These are phyloP conservation scores for Rhagologus leucostigma DNA, from an alignment of 2,113 vertebrate species.

Conservation along the genomic window DNA sequence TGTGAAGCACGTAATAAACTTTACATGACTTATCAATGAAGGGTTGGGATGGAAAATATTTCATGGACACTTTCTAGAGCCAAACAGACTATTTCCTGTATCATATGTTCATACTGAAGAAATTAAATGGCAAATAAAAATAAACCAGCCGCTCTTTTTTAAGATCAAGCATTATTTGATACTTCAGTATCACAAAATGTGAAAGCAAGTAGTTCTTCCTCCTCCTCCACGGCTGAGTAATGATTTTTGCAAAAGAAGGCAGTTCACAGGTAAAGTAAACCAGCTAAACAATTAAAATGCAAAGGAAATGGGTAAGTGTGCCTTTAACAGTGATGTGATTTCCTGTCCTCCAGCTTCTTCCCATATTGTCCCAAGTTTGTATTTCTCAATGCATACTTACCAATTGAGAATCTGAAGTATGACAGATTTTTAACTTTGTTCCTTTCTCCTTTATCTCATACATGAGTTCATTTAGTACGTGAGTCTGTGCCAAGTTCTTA, in stretches of 20 bases:
- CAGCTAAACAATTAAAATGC: background rate
- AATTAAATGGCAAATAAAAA: background rate
- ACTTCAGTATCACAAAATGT: background rate
- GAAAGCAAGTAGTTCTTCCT: background rate
- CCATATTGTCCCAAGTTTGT: background rate
- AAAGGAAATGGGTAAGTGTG: background rate
- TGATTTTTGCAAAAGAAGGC: background rate
- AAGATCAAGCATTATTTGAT: background rate
- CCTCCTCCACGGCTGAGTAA: background rate
- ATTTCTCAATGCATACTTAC: conserved; percentile 66
- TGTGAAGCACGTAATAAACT: background rate
- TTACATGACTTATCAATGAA: background rate
- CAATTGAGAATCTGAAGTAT: conserved; percentile 78
- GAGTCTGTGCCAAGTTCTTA: conserved; percentile 94
- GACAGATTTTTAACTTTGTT: conserved; percentile 88
- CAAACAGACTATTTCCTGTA: background rate
- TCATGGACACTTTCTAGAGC: background rate
- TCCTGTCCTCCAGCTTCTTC: background rate
- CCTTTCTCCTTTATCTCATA: conserved; percentile 92
- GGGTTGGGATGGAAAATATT: background rate
- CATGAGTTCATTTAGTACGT: conserved; percentile 90
- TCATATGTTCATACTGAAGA: background rate
- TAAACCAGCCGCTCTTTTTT: background rate
- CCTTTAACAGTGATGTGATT: background rate
- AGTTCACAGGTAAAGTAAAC: background rate